A percentile compares a stretch with the other conserved stretches of the same genome.
Evolutionary conservation across 2,888 invertebrate species (phyloP).

Genomic region (Athalia rosae): DNA sequence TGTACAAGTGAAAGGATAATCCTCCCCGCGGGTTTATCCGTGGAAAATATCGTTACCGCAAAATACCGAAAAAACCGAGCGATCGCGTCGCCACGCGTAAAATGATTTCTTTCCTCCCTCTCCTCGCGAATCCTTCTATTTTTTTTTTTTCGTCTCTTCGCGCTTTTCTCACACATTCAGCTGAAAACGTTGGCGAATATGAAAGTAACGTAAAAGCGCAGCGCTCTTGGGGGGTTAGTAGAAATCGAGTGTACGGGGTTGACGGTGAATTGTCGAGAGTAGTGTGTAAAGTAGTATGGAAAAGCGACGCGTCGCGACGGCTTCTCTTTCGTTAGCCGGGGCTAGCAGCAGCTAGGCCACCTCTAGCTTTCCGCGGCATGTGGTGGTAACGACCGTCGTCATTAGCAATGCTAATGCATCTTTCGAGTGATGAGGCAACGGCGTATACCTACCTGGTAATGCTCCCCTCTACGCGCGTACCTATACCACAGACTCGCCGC

Average conservation of each 20-base stretch:
- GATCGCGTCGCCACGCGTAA: too few species aligned
- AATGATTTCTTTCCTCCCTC: neutral
- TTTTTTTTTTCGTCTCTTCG: too few species aligned
- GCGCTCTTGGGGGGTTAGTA: too few species aligned
- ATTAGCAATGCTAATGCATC: conserved; percentile 72
- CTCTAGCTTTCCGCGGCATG: conserved; percentile 55
- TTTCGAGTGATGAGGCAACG: conserved; percentile 69
- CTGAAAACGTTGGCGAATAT: neutral
- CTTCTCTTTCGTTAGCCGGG: too few species aligned
- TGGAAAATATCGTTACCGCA: too few species aligned
- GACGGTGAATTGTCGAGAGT: conserved; percentile 19
- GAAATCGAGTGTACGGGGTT: neutral
- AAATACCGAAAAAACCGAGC: too few species aligned
- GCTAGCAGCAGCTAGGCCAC: too few species aligned
- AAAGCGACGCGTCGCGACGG: neutral
- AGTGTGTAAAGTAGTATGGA: neutral
- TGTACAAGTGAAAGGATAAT: too few species aligned
- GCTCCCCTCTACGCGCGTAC: conserved; percentile 49
- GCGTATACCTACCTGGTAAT: conserved; percentile 56
- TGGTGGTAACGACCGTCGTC: conserved; percentile 69
- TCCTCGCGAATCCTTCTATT: too few species aligned
- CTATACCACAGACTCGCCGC: too few species aligned
- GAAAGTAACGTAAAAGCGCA: neutral
- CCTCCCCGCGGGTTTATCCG: too few species aligned
- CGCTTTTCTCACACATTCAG: too few species aligned